Evolutionary conservation across 2,888 invertebrate genomes (phyloP).

Genomic region (Poecilobothrus nobilitatus): DNA sequence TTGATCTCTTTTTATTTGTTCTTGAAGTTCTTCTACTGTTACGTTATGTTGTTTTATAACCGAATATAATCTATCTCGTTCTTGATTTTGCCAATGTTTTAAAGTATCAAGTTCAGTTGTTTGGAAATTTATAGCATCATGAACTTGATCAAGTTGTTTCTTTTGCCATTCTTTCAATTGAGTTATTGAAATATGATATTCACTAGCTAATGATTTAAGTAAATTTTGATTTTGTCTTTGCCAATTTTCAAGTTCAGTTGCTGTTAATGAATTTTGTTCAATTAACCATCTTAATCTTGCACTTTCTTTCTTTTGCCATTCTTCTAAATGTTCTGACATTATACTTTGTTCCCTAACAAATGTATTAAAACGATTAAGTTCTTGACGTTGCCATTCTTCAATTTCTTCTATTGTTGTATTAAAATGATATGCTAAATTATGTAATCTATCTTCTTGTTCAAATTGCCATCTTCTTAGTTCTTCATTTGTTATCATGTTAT

Average conservation of each 20-base stretch:
- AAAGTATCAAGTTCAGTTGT: constrained; percentile 29
- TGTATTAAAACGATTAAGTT: constrained; percentile 32
- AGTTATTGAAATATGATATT: constrained; percentile 31
- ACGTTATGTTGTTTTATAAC: constrained; percentile 37
- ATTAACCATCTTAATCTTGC: constrained; percentile 39
- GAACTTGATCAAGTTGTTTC: constrained; percentile 34
- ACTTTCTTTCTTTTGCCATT: constrained; percentile 36
- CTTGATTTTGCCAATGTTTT: constrained; percentile 28
- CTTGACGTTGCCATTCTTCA: constrained; percentile 36
- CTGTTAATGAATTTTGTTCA: constrained; percentile 36
- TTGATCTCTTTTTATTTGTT: constrained; percentile 35
- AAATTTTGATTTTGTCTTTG: constrained; percentile 33
- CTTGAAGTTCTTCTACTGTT: constrained; percentile 35
- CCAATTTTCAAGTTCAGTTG: constrained; percentile 38
- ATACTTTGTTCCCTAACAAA: constrained; percentile 33
- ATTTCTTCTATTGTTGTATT: constrained; percentile 32
- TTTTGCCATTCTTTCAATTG: constrained; percentile 37
- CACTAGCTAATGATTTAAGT: constrained; percentile 28
- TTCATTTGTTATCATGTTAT: constrained; percentile 27
- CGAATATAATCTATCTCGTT: constrained; percentile 33
- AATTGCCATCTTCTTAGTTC: constrained; percentile 36
- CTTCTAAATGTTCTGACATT: constrained; percentile 28
- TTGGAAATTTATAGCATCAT: constrained; percentile 31
- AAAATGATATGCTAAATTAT: constrained; percentile 32
- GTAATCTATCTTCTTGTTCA: constrained; percentile 37